Evolutionary conservation across 2,797 vertebrate genomes (phyloP).

Genomic region (Diceros bicornis): DNA sequence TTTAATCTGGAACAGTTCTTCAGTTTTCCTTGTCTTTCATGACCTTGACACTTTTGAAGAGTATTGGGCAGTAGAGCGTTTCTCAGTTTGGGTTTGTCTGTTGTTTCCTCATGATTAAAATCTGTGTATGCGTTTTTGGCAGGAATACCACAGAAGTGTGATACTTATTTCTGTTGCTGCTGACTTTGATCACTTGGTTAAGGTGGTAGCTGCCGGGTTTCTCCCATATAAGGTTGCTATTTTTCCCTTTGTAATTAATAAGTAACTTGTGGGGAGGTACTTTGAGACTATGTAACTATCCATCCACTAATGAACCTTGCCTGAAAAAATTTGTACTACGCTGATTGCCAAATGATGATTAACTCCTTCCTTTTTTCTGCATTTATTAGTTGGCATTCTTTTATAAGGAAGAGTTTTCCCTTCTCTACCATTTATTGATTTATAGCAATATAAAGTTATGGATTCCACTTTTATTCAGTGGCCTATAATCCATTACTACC

Average conservation of each 20-base stretch:
- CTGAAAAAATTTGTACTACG: neutral
- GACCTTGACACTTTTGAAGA: neutral
- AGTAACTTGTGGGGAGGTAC: slow-evolving; percentile 15
- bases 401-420: neutral
- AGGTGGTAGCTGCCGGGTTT: neutral
- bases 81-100: neutral
- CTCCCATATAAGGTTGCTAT: neutral
- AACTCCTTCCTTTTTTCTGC: neutral
- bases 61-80: neutral
- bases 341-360: neutral
- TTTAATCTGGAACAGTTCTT: neutral
- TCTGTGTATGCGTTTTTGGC: neutral
- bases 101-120: neutral
- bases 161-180: neutral
- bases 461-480: neutral
- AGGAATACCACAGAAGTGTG: neutral
- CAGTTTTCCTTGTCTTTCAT: neutral
- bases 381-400: slow-evolving; percentile 9
- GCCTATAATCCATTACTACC: neutral
- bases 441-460: neutral
- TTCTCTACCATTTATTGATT: neutral
- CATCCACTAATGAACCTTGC: neutral
- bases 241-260: slow-evolving; percentile 48
- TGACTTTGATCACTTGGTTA: neutral
- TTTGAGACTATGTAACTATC: neutral